Conservation (phyloP, 2,113 vertebrate species). For the Eulacestoma nigropectus region DNA sequence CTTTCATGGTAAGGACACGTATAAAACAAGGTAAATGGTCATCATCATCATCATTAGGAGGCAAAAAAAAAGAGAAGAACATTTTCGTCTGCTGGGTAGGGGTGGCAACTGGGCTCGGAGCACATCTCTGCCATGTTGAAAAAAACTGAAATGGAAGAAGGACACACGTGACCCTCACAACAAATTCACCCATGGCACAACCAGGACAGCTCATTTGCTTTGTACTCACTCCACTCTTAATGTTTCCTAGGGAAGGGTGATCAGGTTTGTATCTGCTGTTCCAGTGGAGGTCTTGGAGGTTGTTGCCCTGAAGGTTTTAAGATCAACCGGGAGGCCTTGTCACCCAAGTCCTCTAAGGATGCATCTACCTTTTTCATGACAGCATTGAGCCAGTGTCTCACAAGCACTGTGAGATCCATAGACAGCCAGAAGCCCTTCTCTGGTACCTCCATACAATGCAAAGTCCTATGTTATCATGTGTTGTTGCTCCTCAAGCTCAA, state of each 20-base stretch:
- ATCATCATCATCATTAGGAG: neutral
- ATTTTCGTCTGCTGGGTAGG: neutral
- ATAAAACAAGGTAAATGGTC: neutral
- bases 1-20: neutral
- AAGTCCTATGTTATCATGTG: neutral
- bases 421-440: neutral
- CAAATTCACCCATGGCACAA: neutral
- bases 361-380: neutral
- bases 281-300: neutral
- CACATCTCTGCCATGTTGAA: neutral
- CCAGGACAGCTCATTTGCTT: neutral
- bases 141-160: neutral
- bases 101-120: neutral
- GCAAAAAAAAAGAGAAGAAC: neutral
- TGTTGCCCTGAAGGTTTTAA: neutral
- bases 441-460: neutral
- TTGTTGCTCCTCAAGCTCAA: neutral
- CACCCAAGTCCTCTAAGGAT: neutral
- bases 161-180: neutral
- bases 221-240: neutral
- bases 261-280: neutral
- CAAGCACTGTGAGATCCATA: neutral
- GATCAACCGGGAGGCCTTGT: neutral
- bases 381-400: neutral
- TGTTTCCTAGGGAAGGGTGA: neutral